These are phyloP conservation scores for Drosophila cracens DNA, from an alignment of 2,888 invertebrate genomes.

Conservation along the genomic window DNA sequence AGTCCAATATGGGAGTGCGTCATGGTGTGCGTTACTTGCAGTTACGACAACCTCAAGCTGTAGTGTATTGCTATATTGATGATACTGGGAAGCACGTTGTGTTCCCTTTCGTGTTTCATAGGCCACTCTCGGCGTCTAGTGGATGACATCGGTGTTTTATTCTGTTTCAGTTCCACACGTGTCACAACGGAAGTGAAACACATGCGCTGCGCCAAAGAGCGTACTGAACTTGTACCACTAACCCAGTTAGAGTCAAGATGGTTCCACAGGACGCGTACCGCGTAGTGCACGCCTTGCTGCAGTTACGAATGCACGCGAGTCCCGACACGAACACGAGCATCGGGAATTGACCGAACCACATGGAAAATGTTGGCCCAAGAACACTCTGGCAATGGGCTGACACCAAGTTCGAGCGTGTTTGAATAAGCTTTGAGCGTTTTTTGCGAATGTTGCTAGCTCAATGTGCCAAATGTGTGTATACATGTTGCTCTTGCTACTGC, in stretches of 20 bases:
- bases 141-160: constrained; percentile 33
- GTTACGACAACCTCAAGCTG: not conserved
- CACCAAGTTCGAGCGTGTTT: constrained; percentile 43
- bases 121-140: constrained; percentile 35
- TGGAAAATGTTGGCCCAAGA: constrained; percentile 8
- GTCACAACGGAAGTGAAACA: constrained; percentile 42
- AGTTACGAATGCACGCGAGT: constrained; percentile 53
- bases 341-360: constrained; percentile 19
- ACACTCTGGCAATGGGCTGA: constrained; percentile 24
- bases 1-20: not conserved
- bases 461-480: not conserved
- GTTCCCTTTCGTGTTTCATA: constrained; percentile 36
- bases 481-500: constrained; percentile 8
- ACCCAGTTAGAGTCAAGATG: constrained; percentile 74
- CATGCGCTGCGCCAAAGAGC: constrained; percentile 62
- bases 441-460: constrained; percentile 33
- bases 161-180: constrained; percentile 46
- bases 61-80: not conserved
- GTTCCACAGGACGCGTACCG: constrained; percentile 46
- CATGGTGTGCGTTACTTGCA: not conserved
- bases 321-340: constrained; percentile 18
- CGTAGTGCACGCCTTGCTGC: constrained; percentile 45
- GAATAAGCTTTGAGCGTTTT: constrained; percentile 17
- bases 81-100: constrained; percentile 37
- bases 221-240: constrained; percentile 84